Evolutionary conservation across 1,140 invertebrate genomes (phyloP).

Genomic region (Anagrus nilaparvatae): DNA sequence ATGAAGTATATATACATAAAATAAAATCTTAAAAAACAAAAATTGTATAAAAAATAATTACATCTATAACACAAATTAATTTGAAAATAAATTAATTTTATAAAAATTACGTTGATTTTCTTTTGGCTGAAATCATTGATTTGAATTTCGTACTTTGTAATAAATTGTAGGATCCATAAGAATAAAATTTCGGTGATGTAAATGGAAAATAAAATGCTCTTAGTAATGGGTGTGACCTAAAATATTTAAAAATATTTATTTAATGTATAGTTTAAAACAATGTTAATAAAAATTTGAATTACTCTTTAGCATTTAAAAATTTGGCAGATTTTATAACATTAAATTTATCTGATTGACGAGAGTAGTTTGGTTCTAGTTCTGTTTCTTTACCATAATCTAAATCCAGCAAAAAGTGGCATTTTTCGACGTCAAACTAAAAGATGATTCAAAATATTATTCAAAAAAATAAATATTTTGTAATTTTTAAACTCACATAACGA

Average conservation of each 20-base stretch:
- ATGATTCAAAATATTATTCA: conserved; percentile 14
- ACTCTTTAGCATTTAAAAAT: conserved; percentile 69
- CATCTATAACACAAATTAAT: no score
- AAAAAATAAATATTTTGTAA: conserved; percentile 1
- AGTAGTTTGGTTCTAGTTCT: conserved; percentile 71
- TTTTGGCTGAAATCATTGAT: conserved; percentile 20
- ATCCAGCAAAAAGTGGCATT: conserved; percentile 82
- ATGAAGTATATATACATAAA: no score
- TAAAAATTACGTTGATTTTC: conserved; percentile 20
- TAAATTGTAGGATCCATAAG: conserved; percentile 72
- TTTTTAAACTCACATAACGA: conserved; percentile 55
- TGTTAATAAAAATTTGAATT: conserved; percentile 19
- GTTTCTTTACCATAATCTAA: conserved; percentile 65
- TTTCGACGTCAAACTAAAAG: conserved; percentile 59
- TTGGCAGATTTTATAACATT: conserved; percentile 58
- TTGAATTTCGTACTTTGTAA: conserved; percentile 52
- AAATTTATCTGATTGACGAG: conserved; percentile 61
- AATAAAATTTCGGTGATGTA: conserved; percentile 58
- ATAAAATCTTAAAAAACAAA: no score
- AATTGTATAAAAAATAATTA: no score
- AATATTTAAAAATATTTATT: conserved; percentile 17
- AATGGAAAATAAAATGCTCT: conserved; percentile 85
- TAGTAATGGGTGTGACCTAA: conserved; percentile 65
- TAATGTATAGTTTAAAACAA: conserved; percentile 8
- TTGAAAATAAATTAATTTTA: no score